phyloP scores from a whole-genome alignment of 1,140 invertebrate species.

The Heliconius eleuchia region DNA sequence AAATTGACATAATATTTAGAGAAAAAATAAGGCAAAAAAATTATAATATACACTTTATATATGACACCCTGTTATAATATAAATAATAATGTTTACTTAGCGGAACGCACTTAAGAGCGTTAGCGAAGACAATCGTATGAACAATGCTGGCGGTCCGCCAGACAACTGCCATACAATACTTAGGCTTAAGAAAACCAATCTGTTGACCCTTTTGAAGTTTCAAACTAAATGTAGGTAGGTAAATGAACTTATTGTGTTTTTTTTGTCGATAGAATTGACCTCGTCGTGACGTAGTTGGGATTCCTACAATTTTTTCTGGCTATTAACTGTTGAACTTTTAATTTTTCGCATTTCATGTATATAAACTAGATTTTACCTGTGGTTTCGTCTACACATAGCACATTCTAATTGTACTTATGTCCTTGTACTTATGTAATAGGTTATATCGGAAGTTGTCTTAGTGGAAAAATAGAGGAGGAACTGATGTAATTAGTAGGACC shows the following conservation, averaged over 20 bases:
- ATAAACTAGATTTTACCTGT: too few species aligned
- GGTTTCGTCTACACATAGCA: too few species aligned
- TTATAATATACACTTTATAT: not conserved
- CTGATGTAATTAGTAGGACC: too few species aligned
- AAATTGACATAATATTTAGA: too few species aligned
- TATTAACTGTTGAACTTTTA: not conserved
- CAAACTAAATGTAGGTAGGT: constrained; percentile 3
- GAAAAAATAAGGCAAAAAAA: not conserved
- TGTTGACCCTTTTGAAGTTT: constrained; percentile 19
- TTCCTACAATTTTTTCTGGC: not conserved
- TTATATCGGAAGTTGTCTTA: too few species aligned
- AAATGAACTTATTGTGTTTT: not conserved
- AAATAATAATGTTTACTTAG: constrained; percentile 20
- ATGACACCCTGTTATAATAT: not conserved
- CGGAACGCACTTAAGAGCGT: constrained; percentile 15
- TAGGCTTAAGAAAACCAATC: not conserved
- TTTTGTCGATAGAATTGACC: not conserved
- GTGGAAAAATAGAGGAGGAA: too few species aligned
- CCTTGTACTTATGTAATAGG: too few species aligned
- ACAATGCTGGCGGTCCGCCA: constrained; percentile 13
- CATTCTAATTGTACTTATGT: too few species aligned
- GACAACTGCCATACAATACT: constrained; percentile 15
- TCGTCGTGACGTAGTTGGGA: not conserved
- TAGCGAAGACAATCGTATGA: constrained; percentile 16
- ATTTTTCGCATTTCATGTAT: not conserved